A percentile compares a stretch with the other conserved stretches of the same genome.
Evolutionary conservation across 2,113 vertebrate genomes (phyloP).

Genomic region (Steatornis caripensis): DNA sequence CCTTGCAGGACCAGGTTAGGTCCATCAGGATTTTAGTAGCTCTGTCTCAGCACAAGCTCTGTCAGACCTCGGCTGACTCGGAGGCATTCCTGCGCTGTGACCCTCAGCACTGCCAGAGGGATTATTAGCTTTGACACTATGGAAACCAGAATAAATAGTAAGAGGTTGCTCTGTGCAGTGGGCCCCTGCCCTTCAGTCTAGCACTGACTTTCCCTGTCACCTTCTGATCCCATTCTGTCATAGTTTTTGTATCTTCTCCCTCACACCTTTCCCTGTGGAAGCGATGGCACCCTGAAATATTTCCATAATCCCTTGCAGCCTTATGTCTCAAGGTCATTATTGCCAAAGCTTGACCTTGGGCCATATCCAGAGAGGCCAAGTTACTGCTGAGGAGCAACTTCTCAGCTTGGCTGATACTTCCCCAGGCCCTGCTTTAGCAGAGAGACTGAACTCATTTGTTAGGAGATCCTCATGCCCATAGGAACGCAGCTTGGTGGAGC

Average conservation of each 20-base stretch:
- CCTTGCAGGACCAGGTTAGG: background rate
- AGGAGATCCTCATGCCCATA: background rate
- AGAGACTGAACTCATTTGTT: background rate
- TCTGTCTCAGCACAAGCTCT: background rate
- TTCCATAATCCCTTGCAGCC: background rate
- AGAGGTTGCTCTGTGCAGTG: background rate
- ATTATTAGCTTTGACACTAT: conserved; percentile 6
- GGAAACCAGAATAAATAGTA: conserved; percentile 21
- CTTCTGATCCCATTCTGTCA: conserved; percentile 25
- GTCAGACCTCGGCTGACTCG: background rate
- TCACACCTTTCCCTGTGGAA: conserved; percentile 15
- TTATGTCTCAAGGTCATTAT: background rate
- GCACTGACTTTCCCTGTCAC: conserved; percentile 17
- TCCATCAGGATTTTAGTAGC: conserved; percentile 14
- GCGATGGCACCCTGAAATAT: conserved; percentile 24
- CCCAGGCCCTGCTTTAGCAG: background rate
- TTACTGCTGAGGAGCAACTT: background rate
- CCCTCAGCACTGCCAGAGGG: background rate
- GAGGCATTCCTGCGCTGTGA: conserved; percentile 1
- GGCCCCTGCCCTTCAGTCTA: background rate
- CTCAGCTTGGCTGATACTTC: background rate
- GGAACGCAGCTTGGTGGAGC: background rate
- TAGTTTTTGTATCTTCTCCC: background rate
- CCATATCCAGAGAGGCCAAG: background rate
- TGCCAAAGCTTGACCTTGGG: background rate